Evolutionary conservation across 1,140 invertebrate genomes (phyloP).

Genomic region (Eubasilissa regina): DNA sequence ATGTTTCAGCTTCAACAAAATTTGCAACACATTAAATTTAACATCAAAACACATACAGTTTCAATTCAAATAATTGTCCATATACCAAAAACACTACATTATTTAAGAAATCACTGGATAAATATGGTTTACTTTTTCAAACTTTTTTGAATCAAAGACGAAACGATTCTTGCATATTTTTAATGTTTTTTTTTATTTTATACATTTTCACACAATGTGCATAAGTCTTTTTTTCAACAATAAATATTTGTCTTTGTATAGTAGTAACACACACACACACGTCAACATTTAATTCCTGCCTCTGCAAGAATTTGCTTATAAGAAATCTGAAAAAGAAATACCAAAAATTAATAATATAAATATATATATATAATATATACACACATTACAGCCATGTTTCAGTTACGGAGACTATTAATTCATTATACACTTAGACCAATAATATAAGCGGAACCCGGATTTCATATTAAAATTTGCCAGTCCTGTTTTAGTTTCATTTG

Average conservation of each 20-base stretch:
- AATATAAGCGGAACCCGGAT: too few species aligned
- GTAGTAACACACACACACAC: background rate
- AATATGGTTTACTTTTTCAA: conserved; percentile 47
- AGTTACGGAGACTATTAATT: too few species aligned
- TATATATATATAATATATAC: background rate
- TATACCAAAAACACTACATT: conserved; percentile 45
- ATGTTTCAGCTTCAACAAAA: background rate
- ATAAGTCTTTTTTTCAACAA: conserved; percentile 16
- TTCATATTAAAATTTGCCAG: too few species aligned
- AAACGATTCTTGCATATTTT: conserved; percentile 42
- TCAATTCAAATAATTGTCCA: conserved; percentile 20
- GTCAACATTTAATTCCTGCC: too few species aligned
- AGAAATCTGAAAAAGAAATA: background rate
- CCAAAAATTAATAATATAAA: background rate
- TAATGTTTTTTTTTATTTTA: conserved; percentile 30
- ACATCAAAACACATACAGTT: conserved; percentile 24
- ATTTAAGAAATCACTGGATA: conserved; percentile 33
- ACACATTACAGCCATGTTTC: too few species aligned
- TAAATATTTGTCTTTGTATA: conserved; percentile 20
- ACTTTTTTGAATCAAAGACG: conserved; percentile 53
- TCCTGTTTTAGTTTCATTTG: too few species aligned
- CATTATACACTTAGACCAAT: too few species aligned
- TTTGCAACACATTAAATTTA: background rate
- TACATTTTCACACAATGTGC: conserved; percentile 22
- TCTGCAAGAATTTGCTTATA: background rate